A percentile compares a stretch with the other conserved stretches of the same genome.
phyloP scores from a whole-genome alignment of 1,140 invertebrate genomes.

The Caenorhabditis latens region DNA sequence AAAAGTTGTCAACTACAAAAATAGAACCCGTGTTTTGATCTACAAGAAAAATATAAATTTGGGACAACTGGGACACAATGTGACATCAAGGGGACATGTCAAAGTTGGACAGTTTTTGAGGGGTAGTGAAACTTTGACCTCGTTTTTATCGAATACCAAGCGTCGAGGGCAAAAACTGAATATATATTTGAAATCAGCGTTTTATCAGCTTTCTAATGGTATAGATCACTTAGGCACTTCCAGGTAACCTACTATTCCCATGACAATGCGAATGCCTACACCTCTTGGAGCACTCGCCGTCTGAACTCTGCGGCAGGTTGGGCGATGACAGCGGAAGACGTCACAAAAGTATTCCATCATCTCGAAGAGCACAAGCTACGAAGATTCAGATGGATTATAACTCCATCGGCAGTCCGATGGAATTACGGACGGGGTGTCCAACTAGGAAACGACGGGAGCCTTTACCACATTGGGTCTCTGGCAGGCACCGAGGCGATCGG shows the following conservation, averaged over 20 bases:
- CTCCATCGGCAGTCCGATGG: conserved; percentile 30
- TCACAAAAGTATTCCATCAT: conserved; percentile 36
- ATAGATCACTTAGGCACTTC: no score
- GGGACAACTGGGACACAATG: no score
- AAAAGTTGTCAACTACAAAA: no score
- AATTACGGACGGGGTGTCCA: conserved; percentile 45
- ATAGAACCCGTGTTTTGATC: no score
- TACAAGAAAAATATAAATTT: no score
- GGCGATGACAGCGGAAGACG: conserved; percentile 50
- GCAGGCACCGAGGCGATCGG: conserved; percentile 46
- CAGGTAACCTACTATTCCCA: conserved; percentile 67
- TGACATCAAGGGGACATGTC: no score
- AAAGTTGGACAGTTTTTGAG: no score
- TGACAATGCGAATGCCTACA: conserved; percentile 62
- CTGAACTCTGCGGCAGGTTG: conserved; percentile 46
- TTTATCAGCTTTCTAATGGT: no score
- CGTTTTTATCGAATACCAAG: no score
- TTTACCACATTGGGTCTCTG: conserved; percentile 39
- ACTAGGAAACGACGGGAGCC: conserved; percentile 48
- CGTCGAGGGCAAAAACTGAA: no score
- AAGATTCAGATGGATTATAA: conserved; percentile 35
- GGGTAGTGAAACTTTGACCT: no score
- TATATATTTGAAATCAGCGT: no score
- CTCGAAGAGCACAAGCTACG: conserved; percentile 32
- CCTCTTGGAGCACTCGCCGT: conserved; percentile 33